Evolutionary conservation across 2,797 vertebrate genomes (phyloP).

Genomic region (Meda fulgida): DNA sequence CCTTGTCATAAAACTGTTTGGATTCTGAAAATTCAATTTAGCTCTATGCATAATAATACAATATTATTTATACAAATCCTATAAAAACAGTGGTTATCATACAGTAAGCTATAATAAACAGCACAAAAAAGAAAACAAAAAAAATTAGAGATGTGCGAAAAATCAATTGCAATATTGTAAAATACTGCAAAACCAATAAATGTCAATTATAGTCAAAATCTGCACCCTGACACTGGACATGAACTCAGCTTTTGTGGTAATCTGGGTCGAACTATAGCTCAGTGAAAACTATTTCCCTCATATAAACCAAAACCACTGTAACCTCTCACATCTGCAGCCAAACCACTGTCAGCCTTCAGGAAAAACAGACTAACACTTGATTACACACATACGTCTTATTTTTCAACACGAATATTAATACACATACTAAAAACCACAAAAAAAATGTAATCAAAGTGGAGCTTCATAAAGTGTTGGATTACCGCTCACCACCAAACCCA

Average conservation of each 20-base stretch:
- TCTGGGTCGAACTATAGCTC: slow-evolving; percentile 12
- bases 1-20: slow-evolving; percentile 28
- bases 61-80: not conserved
- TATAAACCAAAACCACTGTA: slow-evolving; percentile 45
- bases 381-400: slow-evolving; percentile 5
- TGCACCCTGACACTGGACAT: slow-evolving; percentile 18
- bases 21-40: slow-evolving; percentile 8
- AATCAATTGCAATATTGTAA: not conserved
- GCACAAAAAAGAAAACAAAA: not conserved
- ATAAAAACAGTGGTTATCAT: not conserved
- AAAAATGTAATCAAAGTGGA: not conserved
- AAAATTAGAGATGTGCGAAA: slow-evolving; percentile 5
- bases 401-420: slow-evolving; percentile 6
- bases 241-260: slow-evolving; percentile 16
- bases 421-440: not conserved
- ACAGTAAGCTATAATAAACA: not conserved
- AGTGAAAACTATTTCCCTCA: slow-evolving; percentile 8
- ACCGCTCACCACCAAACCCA: not conserved
- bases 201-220: slow-evolving; percentile 10
- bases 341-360: slow-evolving; percentile 8
- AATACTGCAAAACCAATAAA: slow-evolving; percentile 24
- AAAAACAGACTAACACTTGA: slow-evolving; percentile 22
- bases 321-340: slow-evolving; percentile 39
- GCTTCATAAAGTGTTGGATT: not conserved
- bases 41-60: not conserved